These are phyloP conservation scores for Morpho helenor DNA, from an alignment of 2,888 invertebrate species.

Conservation along the genomic window DNA sequence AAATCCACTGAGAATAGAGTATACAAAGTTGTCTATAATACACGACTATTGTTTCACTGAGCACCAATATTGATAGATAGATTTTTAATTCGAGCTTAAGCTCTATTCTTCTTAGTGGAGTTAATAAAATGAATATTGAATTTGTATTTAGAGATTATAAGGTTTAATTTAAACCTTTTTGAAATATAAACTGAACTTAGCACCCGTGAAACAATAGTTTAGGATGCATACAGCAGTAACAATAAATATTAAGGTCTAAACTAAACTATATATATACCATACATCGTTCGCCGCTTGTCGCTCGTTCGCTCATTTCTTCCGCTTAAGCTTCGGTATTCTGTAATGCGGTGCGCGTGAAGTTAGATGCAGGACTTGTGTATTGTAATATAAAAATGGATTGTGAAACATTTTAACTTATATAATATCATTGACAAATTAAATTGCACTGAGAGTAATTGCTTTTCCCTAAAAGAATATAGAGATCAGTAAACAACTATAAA, in stretches of 20 bases:
- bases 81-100: too few species aligned
- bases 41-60: constrained; percentile 27
- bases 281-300: constrained; percentile 61
- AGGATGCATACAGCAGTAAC: constrained; percentile 21
- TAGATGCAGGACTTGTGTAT: constrained; percentile 40
- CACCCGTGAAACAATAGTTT: constrained; percentile 25
- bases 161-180: too few species aligned
- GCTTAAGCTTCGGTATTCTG: constrained; percentile 76
- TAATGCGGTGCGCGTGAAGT: constrained; percentile 66
- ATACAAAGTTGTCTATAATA: constrained; percentile 20
- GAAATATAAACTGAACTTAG: neutral
- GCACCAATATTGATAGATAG: constrained; percentile 1
- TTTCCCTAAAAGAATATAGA: too few species aligned
- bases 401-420: constrained; percentile 16
- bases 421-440: too few species aligned
- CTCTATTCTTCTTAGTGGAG: too few species aligned
- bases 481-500: too few species aligned
- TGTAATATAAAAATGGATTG: constrained; percentile 3
- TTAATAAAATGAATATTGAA: too few species aligned
- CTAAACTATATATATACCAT: constrained; percentile 40
- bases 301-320: constrained; percentile 69
- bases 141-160: too few species aligned
- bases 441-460: neutral
- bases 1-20: constrained; percentile 20
- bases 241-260: constrained; percentile 31